Conservation (phyloP, 1,140 invertebrate species). For the Aphaenogaster floridana region DNA sequence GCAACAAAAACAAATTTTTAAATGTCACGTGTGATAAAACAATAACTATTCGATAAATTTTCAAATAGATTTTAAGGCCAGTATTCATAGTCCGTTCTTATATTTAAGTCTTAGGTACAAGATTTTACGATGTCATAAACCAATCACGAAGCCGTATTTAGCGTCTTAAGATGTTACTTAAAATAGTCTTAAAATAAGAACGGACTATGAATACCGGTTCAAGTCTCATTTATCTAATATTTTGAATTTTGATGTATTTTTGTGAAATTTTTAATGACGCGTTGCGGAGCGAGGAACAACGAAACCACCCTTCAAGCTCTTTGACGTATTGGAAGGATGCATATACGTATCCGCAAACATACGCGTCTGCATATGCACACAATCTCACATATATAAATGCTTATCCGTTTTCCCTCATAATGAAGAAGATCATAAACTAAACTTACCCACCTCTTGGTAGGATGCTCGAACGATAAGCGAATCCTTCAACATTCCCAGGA, state of each 20-base stretch:
- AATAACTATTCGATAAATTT: background rate
- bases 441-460: constrained; percentile 86
- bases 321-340: background rate
- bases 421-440: constrained; percentile 65
- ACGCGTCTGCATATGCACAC: background rate
- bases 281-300: background rate
- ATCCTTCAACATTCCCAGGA: constrained; percentile 84
- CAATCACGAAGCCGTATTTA: no score
- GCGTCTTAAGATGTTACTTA: no score
- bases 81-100: no score
- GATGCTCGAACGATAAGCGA: constrained; percentile 81
- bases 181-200: no score
- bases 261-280: background rate
- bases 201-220: no score
- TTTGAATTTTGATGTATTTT: background rate
- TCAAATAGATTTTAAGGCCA: background rate
- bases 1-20: background rate
- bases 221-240: background rate
- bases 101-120: no score
- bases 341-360: background rate
- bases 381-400: background rate
- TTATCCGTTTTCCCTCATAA: background rate
- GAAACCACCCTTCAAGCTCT: background rate
- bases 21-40: no score
- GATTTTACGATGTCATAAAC: no score